Evolutionary conservation across 2,113 vertebrate genomes (phyloP).

Genomic region (Neotragus pygmaeus): DNA sequence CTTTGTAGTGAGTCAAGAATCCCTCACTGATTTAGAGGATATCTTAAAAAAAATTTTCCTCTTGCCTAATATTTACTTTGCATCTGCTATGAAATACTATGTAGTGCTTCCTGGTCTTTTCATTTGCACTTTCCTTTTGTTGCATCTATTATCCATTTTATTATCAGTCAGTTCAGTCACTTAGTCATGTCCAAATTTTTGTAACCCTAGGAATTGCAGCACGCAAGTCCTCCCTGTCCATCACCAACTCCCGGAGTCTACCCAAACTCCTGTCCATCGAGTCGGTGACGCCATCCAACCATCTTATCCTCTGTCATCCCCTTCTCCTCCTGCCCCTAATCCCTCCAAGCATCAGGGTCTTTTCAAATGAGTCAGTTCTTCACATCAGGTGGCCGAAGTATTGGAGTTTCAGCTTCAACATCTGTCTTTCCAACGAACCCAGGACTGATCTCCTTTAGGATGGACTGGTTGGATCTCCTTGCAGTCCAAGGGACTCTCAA

Average conservation of each 20-base stretch:
- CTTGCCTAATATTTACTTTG: conserved; percentile 1
- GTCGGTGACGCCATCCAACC: not conserved
- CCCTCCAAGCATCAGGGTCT: not conserved
- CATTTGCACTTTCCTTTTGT: not conserved
- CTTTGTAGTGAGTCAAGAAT: not conserved
- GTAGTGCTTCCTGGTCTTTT: not conserved
- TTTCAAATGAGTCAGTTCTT: not conserved
- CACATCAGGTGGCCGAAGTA: not conserved
- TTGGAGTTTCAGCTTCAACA: not conserved
- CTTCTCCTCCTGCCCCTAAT: not conserved
- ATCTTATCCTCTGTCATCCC: not conserved
- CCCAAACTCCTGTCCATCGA: not conserved
- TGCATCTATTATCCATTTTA: not conserved
- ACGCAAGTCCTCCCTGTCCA: not conserved
- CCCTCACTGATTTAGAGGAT: not conserved
- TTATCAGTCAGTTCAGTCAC: not conserved
- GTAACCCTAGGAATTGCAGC: not conserved
- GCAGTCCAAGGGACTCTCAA: too few species aligned
- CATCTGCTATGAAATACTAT: not conserved
- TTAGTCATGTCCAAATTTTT: not conserved
- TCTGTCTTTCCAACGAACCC: not conserved
- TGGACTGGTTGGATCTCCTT: not conserved
- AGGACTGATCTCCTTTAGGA: not conserved
- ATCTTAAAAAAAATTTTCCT: not conserved
- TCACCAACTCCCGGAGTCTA: not conserved